These are phyloP conservation scores for Mesaphorura yosii DNA, from an alignment of 1,140 invertebrate species.

Conservation along the genomic window DNA sequence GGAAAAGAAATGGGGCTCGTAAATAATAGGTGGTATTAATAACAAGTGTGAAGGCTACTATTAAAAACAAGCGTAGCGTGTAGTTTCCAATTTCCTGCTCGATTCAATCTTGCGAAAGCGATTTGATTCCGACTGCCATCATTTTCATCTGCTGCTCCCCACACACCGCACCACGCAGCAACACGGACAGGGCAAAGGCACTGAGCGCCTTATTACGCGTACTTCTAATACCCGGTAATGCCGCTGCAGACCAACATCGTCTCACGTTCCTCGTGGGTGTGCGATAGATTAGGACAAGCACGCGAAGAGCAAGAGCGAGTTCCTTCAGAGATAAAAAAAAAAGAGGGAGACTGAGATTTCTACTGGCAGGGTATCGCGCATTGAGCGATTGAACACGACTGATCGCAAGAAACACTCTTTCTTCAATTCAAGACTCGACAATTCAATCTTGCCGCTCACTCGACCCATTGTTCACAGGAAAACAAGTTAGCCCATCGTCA, in stretches of 20 bases:
- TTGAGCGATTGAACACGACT: too few species aligned
- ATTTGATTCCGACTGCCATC: conserved; percentile 26
- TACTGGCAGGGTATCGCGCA: too few species aligned
- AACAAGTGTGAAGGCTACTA: conserved; percentile 24
- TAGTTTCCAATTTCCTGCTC: conserved; percentile 30
- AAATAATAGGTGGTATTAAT: conserved; percentile 30
- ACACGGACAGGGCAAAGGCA: too few species aligned
- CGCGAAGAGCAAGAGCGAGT: conserved; percentile 1
- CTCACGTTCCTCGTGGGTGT: not conserved
- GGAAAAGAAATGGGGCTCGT: conserved; percentile 18
- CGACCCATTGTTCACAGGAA: too few species aligned
- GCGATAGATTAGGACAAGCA: not conserved
- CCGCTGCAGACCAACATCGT: too few species aligned
- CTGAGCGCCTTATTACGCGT: too few species aligned
- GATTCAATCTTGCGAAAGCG: conserved; percentile 25
- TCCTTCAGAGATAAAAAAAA: too few species aligned
- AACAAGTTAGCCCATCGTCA: conserved; percentile 16
- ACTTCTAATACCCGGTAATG: too few species aligned
- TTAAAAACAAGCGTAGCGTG: conserved; percentile 27
- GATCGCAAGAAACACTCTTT: too few species aligned
- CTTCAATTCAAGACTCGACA: too few species aligned
- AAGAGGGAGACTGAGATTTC: too few species aligned
- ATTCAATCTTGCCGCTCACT: too few species aligned
- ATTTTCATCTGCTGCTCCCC: conserved; percentile 9
- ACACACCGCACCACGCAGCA: conserved; percentile 4